These are phyloP conservation scores for Cotesia vestalis DNA, from an alignment of 1,140 invertebrate species.

Conservation along the genomic window DNA sequence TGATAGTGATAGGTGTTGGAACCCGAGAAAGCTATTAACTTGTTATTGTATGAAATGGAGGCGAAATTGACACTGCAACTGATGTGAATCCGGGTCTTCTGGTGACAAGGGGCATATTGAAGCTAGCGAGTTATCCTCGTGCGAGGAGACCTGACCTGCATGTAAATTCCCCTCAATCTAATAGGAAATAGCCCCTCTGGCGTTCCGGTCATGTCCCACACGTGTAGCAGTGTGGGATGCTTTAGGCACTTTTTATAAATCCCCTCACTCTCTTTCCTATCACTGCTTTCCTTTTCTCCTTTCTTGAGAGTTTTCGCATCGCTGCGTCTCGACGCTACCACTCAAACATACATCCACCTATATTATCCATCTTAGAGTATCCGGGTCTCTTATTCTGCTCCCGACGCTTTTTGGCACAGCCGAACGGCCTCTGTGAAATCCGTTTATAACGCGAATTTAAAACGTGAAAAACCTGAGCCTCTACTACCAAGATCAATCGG, in stretches of 20 bases:
- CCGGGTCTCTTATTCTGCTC: background rate
- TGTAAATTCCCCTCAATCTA: background rate
- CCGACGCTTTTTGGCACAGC: constrained; percentile 1
- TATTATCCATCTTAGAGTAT: background rate
- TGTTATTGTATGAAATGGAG: too few species aligned
- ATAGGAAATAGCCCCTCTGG: background rate
- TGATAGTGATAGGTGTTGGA: too few species aligned
- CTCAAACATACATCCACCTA: constrained; percentile 6
- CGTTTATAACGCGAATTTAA: constrained; percentile 31
- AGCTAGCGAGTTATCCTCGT: background rate
- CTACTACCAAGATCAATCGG: background rate
- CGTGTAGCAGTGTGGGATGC: background rate
- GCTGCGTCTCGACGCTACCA: background rate
- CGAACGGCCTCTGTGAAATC: constrained; percentile 24
- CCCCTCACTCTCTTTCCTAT: constrained; percentile 1
- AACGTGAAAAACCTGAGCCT: constrained; percentile 23
- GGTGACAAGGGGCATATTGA: background rate
- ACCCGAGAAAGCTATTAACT: too few species aligned
- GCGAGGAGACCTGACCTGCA: constrained; percentile 2
- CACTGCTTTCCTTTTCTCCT: constrained; percentile 10
- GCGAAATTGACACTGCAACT: too few species aligned
- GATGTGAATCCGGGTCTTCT: background rate
- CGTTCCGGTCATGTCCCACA: constrained; percentile 1
- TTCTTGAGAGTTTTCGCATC: constrained; percentile 2
- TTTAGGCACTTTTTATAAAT: background rate